Evolutionary conservation across 2,113 vertebrate genomes (phyloP).

Genomic region (Pleuronectes platessa): DNA sequence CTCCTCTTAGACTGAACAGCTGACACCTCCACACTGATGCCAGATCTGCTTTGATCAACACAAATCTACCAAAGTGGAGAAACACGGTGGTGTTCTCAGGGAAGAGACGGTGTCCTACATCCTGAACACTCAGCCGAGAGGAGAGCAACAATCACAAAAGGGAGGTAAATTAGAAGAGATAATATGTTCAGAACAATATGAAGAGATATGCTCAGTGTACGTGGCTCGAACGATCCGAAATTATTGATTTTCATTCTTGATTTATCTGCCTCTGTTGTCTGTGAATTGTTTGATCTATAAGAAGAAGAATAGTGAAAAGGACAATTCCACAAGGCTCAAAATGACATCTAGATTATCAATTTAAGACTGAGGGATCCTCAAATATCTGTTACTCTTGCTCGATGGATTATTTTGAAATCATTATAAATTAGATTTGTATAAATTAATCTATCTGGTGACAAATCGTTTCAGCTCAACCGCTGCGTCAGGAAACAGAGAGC

Average conservation of each 20-base stretch:
- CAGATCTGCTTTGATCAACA: slow-evolving; percentile 53
- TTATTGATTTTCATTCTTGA: too few species aligned
- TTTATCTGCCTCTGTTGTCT: too few species aligned
- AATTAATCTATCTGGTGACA: not conserved
- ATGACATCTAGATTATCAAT: too few species aligned
- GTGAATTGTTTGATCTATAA: too few species aligned
- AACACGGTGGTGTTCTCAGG: slow-evolving; percentile 18
- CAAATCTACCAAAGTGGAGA: slow-evolving; percentile 29
- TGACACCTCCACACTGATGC: slow-evolving; percentile 46
- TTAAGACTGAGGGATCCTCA: too few species aligned
- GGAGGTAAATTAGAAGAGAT: not conserved
- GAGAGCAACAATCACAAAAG: slow-evolving; percentile 4
- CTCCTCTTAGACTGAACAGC: slow-evolving; percentile 44
- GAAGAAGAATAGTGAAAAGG: too few species aligned
- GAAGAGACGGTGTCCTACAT: slow-evolving; percentile 4
- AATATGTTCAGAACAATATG: too few species aligned
- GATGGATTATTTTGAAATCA: not conserved
- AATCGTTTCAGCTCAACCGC: too few species aligned
- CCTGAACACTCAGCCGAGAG: slow-evolving; percentile 28
- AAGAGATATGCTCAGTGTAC: not conserved
- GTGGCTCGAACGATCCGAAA: too few species aligned
- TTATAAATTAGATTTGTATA: not conserved
- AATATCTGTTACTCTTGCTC: too few species aligned
- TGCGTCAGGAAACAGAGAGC: too few species aligned
- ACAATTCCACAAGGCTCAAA: too few species aligned